Evolutionary conservation across 2,797 vertebrate species (phyloP).

Genomic region (Cyprinodon diabolis): DNA sequence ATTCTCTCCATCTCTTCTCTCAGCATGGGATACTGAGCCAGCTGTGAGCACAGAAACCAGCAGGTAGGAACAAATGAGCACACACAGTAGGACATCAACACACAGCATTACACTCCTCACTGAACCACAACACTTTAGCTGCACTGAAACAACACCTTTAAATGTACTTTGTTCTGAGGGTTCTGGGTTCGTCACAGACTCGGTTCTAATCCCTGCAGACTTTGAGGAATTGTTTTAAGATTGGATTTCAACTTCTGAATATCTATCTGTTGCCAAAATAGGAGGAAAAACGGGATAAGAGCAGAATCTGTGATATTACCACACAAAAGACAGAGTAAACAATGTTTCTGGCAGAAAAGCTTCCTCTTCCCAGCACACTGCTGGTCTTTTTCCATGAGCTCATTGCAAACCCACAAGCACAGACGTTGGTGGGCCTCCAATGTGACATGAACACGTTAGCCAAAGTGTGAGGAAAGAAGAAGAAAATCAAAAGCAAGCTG

Average conservation of each 20-base stretch:
- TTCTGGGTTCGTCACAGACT: slow-evolving; percentile 57
- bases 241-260: slow-evolving; percentile 27
- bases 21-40: slow-evolving; percentile 95
- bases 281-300: slow-evolving; percentile 39
- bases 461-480: slow-evolving; percentile 63
- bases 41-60: slow-evolving; percentile 81
- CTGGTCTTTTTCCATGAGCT: slow-evolving; percentile 76
- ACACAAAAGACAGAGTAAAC: slow-evolving; percentile 67
- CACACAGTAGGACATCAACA: slow-evolving; percentile 16
- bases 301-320: slow-evolving; percentile 71
- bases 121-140: slow-evolving; percentile 59
- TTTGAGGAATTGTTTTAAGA: too few species aligned
- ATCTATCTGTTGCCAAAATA: slow-evolving; percentile 22
- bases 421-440: slow-evolving; percentile 71
- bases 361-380: slow-evolving; percentile 70
- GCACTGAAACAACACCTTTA: slow-evolving; percentile 49
- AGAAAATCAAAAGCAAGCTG: slow-evolving; percentile 40
- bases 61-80: slow-evolving; percentile 54
- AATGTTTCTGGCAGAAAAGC: slow-evolving; percentile 69
- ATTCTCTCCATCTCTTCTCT: slow-evolving; percentile 99
- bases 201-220: slow-evolving; percentile 35
- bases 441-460: slow-evolving; percentile 68
- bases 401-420: slow-evolving; percentile 72
- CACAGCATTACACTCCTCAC: slow-evolving; percentile 34
- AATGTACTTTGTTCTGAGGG: slow-evolving; percentile 35